A percentile compares a stretch with the other conserved stretches of the same genome.
These are phyloP conservation scores for Caenorhabditis becei DNA, from an alignment of 2,888 invertebrate genomes.

Conservation along the genomic window DNA sequence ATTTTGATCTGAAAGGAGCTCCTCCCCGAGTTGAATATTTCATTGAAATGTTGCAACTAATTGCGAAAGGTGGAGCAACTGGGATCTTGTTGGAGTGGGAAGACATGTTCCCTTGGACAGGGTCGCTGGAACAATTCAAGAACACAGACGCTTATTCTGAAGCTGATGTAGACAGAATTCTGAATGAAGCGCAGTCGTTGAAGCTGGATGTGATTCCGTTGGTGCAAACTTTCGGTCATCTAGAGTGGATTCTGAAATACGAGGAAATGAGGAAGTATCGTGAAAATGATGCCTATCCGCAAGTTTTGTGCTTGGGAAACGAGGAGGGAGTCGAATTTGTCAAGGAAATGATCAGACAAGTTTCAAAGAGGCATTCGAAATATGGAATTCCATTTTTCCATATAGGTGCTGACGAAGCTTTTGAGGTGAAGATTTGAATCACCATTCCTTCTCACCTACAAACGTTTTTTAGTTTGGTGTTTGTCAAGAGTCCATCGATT, in stretches of 20 bases:
- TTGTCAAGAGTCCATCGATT: constrained; percentile 74
- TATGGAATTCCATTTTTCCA: constrained; percentile 85
- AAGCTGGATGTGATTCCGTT: constrained; percentile 88
- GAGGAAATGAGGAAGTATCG: constrained; percentile 86
- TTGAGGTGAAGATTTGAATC: constrained; percentile 59
- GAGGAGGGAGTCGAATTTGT: constrained; percentile 82
- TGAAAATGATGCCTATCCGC: constrained; percentile 85
- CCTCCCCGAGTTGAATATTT: constrained; percentile 86
- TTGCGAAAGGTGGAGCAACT: constrained; percentile 87
- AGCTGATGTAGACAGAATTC: constrained; percentile 86
- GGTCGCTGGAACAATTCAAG: constrained; percentile 85
- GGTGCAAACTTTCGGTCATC: constrained; percentile 91
- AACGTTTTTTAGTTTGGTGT: constrained; percentile 74
- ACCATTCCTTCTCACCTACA: not conserved
- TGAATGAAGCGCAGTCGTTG: constrained; percentile 84
- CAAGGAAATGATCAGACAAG: constrained; percentile 82
- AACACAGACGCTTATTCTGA: constrained; percentile 86
- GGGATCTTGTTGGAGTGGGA: constrained; percentile 90
- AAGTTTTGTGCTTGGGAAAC: constrained; percentile 79
- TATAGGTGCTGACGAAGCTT: constrained; percentile 84
- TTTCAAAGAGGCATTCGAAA: constrained; percentile 82
- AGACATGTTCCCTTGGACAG: constrained; percentile 90
- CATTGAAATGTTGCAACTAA: constrained; percentile 85
- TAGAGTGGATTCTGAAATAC: constrained; percentile 89
- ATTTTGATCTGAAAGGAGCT: constrained; percentile 90